These are phyloP conservation scores for Heliocidaris tuberculata DNA, from an alignment of 35 echinoderm and acorn worm species.

Conservation along the genomic window DNA sequence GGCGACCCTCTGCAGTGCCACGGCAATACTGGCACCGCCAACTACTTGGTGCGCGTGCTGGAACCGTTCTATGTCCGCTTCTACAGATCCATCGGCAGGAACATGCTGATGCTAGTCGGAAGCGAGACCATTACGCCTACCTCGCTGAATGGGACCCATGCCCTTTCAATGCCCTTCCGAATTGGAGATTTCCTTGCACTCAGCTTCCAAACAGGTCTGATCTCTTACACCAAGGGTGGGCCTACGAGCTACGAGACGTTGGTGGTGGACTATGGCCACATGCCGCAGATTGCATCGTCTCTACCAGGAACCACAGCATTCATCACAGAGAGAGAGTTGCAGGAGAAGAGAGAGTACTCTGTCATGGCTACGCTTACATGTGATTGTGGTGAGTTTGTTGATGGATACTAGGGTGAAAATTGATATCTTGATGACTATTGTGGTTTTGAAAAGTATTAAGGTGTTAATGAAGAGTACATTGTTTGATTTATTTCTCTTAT, in stretches of 20 bases:
- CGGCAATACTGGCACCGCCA: not conserved
- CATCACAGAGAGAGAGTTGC: not conserved
- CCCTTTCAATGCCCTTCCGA: not conserved
- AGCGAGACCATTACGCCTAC: not conserved
- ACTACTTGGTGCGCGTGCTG: not conserved
- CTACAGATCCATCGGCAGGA: not conserved
- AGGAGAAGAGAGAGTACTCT: slow-evolving; percentile 9
- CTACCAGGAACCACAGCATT: not conserved
- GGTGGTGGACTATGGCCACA: not conserved
- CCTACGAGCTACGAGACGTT: not conserved
- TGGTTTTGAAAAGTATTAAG: too few species aligned
- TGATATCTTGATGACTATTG: too few species aligned
- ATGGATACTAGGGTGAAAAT: not conserved
- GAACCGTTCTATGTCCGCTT: slow-evolving; percentile 44
- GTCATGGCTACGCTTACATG: not conserved
- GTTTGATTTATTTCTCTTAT: too few species aligned
- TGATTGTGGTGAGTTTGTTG: slow-evolving; percentile 6
- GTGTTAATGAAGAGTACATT: too few species aligned
- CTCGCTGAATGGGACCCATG: not conserved
- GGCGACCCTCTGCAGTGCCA: slow-evolving; percentile 29
- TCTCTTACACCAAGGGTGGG: slow-evolving; percentile 24
- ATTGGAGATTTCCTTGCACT: not conserved
- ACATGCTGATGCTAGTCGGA: not conserved
- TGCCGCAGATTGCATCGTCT: not conserved
- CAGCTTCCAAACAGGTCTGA: slow-evolving; percentile 4